Evolutionary conservation across 2,113 vertebrate genomes (phyloP).

Genomic region (Fregata magnificens): DNA sequence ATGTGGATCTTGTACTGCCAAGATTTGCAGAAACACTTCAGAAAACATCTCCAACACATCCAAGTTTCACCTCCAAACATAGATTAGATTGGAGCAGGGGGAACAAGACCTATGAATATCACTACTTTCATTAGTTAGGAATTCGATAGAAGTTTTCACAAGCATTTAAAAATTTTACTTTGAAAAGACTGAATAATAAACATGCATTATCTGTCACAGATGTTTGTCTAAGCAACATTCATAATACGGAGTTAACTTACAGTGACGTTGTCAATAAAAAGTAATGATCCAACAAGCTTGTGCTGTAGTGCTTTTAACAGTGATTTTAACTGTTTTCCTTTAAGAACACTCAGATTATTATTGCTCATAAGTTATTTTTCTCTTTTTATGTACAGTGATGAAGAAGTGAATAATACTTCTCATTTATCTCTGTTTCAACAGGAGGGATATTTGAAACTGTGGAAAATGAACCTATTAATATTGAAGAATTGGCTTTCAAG

Average conservation of each 20-base stretch:
- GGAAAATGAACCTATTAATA: slow-evolving; percentile 93
- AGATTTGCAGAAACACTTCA: neutral
- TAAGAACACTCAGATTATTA: neutral
- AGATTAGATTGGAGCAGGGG: neutral
- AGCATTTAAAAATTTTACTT: neutral
- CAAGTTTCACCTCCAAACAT: neutral
- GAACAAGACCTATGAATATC: neutral
- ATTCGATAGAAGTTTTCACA: neutral
- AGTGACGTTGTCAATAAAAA: neutral
- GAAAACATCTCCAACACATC: neutral
- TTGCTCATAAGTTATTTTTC: neutral
- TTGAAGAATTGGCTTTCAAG: slow-evolving; percentile 98
- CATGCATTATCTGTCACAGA: neutral
- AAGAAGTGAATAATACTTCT: slow-evolving; percentile 30
- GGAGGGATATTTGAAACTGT: slow-evolving; percentile 98
- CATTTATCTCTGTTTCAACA: slow-evolving; percentile 72
- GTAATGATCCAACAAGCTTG: neutral
- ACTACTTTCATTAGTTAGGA: neutral
- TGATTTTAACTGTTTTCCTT: neutral
- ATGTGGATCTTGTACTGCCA: neutral
- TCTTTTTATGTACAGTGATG: neutral
- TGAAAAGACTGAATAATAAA: neutral
- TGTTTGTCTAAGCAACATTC: neutral
- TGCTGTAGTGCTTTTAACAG: neutral
- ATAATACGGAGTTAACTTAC: neutral